Evolutionary conservation across 2,797 vertebrate genomes (phyloP).

Genomic region (Rhadinocentrus ornatus): DNA sequence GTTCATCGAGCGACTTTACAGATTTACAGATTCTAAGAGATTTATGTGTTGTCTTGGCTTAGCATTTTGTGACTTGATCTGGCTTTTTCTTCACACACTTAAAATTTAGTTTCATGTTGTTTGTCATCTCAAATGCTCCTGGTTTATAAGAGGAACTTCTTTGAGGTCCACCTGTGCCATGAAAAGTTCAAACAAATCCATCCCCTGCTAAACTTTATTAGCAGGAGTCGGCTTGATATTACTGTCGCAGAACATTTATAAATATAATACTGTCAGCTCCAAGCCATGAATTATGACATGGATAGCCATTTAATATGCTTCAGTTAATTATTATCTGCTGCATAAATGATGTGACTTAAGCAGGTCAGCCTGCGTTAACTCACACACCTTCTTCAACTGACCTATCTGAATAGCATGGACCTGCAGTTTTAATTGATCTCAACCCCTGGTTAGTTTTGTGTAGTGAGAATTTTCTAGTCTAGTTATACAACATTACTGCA

Average conservation of each 20-base stretch:
- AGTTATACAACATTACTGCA: background rate
- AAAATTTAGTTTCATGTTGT: background rate
- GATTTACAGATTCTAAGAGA: too few relatives aligned
- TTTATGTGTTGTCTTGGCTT: too few relatives aligned
- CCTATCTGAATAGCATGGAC: background rate
- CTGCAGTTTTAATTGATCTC: background rate
- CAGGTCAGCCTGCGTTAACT: constrained; percentile 7
- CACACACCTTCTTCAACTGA: constrained; percentile 5
- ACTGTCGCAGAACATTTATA: constrained; percentile 8
- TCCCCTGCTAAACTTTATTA: background rate
- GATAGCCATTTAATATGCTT: constrained; percentile 14
- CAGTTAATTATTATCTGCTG: constrained; percentile 12
- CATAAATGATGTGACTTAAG: constrained; percentile 23
- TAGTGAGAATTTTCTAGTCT: background rate
- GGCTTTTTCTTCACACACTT: background rate
- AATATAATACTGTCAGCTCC: constrained; percentile 6
- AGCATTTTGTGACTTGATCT: too few relatives aligned
- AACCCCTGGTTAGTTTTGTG: background rate
- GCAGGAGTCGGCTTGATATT: background rate
- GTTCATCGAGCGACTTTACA: too few relatives aligned
- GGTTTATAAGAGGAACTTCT: background rate
- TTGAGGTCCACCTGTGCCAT: background rate
- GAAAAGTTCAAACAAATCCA: background rate
- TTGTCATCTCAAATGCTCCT: background rate
- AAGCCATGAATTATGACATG: constrained; percentile 9